Percentiles rank a stretch among this genome's conserved stretches.
phyloP scores from a whole-genome alignment of 2,113 vertebrate genomes.

The Carettochelys insculpta region DNA sequence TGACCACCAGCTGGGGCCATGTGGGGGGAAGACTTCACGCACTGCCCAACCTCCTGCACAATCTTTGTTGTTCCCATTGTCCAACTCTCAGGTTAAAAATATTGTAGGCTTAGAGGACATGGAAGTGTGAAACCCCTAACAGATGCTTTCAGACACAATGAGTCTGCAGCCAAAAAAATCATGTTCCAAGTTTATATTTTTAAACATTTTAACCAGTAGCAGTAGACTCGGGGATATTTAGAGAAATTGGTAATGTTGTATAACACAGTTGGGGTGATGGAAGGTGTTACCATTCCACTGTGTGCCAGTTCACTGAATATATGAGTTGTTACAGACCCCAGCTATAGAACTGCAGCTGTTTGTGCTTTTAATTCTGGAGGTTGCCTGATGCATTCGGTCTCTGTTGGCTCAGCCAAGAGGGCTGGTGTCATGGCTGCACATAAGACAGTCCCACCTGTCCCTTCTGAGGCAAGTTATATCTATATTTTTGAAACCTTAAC shows the following conservation, averaged over 20 bases:
- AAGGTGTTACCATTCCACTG: not conserved
- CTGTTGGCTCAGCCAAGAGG: not conserved
- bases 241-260: not conserved
- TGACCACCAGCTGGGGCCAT: too few species aligned
- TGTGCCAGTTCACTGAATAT: not conserved
- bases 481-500: too few species aligned
- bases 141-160: not conserved
- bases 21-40: too few species aligned
- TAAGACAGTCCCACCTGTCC: too few species aligned
- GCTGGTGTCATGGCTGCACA: too few species aligned
- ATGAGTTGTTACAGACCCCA: not conserved
- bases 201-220: not conserved
- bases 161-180: not conserved
- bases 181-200: not conserved
- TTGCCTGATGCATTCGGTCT: not conserved
- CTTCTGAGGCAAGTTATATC: too few species aligned
- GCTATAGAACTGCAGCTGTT: not conserved
- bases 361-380: not conserved
- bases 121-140: not conserved
- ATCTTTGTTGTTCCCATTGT: too few species aligned
- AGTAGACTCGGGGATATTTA: not conserved
- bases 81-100: not conserved
- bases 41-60: too few species aligned
- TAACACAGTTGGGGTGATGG: not conserved
- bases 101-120: not conserved